A percentile compares a stretch with the other conserved stretches of the same genome.
These are phyloP conservation scores for Motacilla alba DNA, from an alignment of 2,113 vertebrate species.

Conservation along the genomic window DNA sequence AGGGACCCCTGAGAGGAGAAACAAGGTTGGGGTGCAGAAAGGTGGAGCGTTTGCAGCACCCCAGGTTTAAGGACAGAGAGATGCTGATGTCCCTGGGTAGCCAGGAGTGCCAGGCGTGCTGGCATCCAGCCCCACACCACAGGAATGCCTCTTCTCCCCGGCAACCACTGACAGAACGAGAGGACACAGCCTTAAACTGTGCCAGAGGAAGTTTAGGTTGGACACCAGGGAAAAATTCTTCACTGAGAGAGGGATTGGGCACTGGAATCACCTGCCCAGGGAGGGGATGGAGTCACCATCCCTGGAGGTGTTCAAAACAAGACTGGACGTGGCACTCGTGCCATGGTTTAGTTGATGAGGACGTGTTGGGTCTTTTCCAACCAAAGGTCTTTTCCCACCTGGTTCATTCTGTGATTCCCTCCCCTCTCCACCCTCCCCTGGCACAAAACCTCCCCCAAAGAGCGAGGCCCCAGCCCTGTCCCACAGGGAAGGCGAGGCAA, in stretches of 20 bases:
- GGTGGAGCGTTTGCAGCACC: background rate
- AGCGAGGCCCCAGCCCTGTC: background rate
- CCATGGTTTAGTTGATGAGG: background rate
- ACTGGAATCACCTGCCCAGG: background rate
- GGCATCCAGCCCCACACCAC: background rate
- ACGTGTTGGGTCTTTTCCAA: background rate
- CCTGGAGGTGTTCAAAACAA: background rate
- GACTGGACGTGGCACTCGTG: background rate
- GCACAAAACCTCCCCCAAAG: background rate
- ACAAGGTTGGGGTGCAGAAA: background rate
- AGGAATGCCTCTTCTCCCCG: background rate
- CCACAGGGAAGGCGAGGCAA: background rate
- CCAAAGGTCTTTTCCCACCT: background rate
- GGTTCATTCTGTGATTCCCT: background rate
- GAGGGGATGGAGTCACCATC: background rate
- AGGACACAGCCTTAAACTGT: background rate
- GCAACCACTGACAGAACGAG: background rate
- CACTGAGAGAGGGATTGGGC: background rate
- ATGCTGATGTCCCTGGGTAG: background rate
- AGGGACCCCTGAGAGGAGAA: conserved; percentile 81
- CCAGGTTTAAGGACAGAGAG: background rate
- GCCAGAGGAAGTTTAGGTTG: background rate
- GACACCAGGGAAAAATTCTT: background rate
- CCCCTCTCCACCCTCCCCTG: background rate
- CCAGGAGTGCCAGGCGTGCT: fast-evolving